Conservation (phyloP, 1,140 invertebrate species). For the Diachasma alloeum region DNA sequence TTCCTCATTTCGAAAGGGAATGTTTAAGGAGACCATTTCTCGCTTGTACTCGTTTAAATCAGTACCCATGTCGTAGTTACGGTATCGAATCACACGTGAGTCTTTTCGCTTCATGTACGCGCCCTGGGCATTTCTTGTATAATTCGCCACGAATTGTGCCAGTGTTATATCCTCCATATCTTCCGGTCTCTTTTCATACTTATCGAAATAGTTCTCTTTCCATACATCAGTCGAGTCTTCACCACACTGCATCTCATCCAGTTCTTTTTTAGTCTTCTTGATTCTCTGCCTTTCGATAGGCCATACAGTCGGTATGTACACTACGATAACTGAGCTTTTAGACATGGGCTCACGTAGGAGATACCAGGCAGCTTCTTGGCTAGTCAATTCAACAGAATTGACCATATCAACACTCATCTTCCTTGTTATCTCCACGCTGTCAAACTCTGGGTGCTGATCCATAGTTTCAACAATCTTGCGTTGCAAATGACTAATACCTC, state of each 20-base stretch:
- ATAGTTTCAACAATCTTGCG: constrained; percentile 44
- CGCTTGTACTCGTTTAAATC: constrained; percentile 35
- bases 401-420: constrained; percentile 26
- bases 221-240: constrained; percentile 38
- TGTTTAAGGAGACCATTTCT: constrained; percentile 48
- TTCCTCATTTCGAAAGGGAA: constrained; percentile 48
- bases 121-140: constrained; percentile 40
- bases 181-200: constrained; percentile 41
- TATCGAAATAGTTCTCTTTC: constrained; percentile 47
- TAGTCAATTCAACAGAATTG: constrained; percentile 7
- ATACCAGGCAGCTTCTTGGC: constrained; percentile 52
- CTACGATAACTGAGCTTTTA: not conserved
- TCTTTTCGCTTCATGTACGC: constrained; percentile 27
- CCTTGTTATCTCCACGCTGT: constrained; percentile 23
- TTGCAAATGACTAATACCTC: constrained; percentile 51
- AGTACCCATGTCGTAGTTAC: constrained; percentile 47
- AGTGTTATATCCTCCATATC: constrained; percentile 35
- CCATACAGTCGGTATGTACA: constrained; percentile 15
- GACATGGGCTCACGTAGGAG: constrained; percentile 18
- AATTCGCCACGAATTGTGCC: constrained; percentile 43
- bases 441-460: constrained; percentile 51
- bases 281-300: constrained; percentile 12
- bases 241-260: not conserved
- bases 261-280: constrained; percentile 8
- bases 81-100: constrained; percentile 47